Percentiles rank a stretch among this genome's conserved stretches.
Evolutionary conservation across 2,888 invertebrate species (phyloP).

Genomic region (Boloria selene): DNA sequence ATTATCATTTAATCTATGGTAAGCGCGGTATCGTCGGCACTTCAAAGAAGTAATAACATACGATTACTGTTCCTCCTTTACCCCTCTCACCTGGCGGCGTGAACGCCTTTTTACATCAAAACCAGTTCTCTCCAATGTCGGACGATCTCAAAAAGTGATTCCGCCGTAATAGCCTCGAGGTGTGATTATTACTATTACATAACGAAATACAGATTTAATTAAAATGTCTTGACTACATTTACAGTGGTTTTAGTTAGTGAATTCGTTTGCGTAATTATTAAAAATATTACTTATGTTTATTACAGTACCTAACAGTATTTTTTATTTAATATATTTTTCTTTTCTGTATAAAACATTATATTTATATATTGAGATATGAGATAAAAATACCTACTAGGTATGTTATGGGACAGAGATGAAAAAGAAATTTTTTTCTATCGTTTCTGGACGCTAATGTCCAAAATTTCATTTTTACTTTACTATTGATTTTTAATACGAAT

Average conservation of each 20-base stretch:
- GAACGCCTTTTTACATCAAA: slow-evolving; percentile 67
- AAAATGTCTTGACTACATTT: slow-evolving; percentile 35
- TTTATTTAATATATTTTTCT: no score
- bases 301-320: no score
- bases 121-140: slow-evolving; percentile 71
- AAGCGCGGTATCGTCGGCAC: slow-evolving; percentile 58
- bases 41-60: slow-evolving; percentile 76
- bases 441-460: no score
- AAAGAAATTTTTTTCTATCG: no score
- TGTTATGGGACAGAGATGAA: no score
- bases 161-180: slow-evolving; percentile 71
- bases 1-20: slow-evolving; percentile 47
- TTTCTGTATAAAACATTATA: no score
- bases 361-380: no score
- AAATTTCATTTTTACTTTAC: no score
- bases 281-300: no score
- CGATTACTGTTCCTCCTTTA: slow-evolving; percentile 65
- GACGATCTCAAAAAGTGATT: slow-evolving; percentile 68
- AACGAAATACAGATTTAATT: slow-evolving; percentile 60
- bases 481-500: no score
- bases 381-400: no score
- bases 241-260: neutral
- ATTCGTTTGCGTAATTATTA: no score
- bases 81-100: slow-evolving; percentile 64
- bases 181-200: slow-evolving; percentile 72